These are phyloP conservation scores for Gerris buenoi DNA, from an alignment of 1,140 invertebrate species.

Conservation along the genomic window DNA sequence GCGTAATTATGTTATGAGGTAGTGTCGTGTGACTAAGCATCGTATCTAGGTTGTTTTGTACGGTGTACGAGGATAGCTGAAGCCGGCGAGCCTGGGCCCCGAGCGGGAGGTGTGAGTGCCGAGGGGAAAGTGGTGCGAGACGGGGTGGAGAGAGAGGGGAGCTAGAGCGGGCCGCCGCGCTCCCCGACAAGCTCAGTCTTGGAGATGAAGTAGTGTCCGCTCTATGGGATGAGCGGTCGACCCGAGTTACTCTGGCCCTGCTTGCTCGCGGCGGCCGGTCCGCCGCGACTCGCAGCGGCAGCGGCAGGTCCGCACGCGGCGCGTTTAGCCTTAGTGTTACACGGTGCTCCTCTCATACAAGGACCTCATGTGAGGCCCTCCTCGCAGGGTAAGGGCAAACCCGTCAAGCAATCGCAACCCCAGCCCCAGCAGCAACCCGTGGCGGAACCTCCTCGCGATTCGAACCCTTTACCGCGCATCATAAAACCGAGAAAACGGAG, in stretches of 20 bases:
- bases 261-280: background rate
- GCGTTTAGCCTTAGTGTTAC: conserved; percentile 54
- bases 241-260: conserved; percentile 5
- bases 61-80: background rate
- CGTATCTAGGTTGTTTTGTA: too few species aligned
- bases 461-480: conserved; percentile 63
- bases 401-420: conserved; percentile 1
- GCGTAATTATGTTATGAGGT: background rate
- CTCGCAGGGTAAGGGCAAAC: conserved; percentile 7
- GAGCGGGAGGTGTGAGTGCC: background rate
- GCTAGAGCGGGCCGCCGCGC: background rate
- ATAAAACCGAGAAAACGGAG: conserved; percentile 75
- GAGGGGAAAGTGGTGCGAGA: background rate
- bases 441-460: conserved; percentile 55
- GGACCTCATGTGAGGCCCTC: conserved; percentile 24
- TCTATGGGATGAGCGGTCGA: conserved; percentile 7
- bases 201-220: background rate
- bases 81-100: background rate
- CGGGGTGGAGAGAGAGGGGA: background rate
- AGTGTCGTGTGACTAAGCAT: background rate
- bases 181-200: background rate
- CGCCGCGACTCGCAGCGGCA: background rate
- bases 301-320: conserved; percentile 21
- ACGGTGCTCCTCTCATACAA: conserved; percentile 53
- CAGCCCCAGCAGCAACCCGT: conserved; percentile 32